Conservation (phyloP, 2,113 vertebrate species). For the Platichthys stellatus region DNA sequence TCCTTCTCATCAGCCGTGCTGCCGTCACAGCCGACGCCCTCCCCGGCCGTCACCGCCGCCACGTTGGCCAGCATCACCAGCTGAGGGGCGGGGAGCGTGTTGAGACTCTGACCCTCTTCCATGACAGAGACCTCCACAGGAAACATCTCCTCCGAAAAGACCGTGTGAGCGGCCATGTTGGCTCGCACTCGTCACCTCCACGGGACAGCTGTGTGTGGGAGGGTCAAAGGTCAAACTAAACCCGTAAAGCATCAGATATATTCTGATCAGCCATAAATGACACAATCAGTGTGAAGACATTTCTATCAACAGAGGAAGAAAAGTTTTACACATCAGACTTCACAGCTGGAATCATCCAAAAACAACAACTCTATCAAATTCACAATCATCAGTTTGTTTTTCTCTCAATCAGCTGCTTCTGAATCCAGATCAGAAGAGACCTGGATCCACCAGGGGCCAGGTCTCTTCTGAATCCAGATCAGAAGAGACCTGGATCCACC, state of each 20-base stretch:
- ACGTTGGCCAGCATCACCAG: conserved; percentile 98
- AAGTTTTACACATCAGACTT: too few species aligned
- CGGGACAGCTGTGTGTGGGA: conserved; percentile 3
- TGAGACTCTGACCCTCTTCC: conserved; percentile 85
- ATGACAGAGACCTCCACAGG: conserved; percentile 82
- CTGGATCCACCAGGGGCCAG: too few species aligned
- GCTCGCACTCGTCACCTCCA: not conserved
- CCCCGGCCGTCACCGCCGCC: conserved; percentile 86
- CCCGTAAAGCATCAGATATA: too few species aligned
- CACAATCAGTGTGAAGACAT: not conserved
- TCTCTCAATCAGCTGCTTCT: too few species aligned
- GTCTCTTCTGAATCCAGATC: too few species aligned
- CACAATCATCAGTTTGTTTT: too few species aligned
- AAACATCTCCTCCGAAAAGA: conserved; percentile 87
- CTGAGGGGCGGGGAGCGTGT: conserved; percentile 90
- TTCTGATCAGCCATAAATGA: not conserved
- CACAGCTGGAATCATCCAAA: too few species aligned
- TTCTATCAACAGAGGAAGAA: too few species aligned
- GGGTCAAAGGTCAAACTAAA: not conserved
- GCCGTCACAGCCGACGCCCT: conserved; percentile 83
- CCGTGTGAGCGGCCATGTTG: conserved; percentile 90
- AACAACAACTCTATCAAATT: too few species aligned
- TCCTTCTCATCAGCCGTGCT: conserved; percentile 89
- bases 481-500: too few species aligned
- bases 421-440: too few species aligned